phyloP scores from a whole-genome alignment of 2,113 vertebrate species.

The Labeo rohita region DNA sequence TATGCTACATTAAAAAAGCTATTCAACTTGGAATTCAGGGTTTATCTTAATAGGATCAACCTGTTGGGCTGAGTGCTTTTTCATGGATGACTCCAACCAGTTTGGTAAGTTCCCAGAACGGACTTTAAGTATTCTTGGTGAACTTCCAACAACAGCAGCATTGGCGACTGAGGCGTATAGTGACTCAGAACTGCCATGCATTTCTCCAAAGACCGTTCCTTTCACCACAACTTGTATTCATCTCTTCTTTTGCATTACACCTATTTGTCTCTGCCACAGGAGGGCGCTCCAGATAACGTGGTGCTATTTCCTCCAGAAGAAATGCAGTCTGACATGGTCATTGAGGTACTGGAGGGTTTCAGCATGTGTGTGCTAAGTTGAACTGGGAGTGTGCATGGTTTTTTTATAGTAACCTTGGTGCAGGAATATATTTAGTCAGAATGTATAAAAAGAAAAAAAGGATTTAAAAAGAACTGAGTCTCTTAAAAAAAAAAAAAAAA shows the following conservation, averaged over 20 bases:
- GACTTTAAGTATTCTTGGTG: slow-evolving; percentile 40
- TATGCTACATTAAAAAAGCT: background rate
- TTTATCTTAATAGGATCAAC: slow-evolving; percentile 71
- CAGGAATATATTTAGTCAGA: slow-evolving; percentile 21
- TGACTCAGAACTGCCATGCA: slow-evolving; percentile 22
- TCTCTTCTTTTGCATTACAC: slow-evolving; percentile 42
- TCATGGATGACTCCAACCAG: background rate
- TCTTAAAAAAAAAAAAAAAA: too few relatives aligned
- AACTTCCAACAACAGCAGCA: slow-evolving; percentile 25
- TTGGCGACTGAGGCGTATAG: background rate
- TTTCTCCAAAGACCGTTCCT: slow-evolving; percentile 5
- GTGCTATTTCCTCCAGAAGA: slow-evolving; percentile 73
- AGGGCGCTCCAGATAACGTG: slow-evolving; percentile 70
- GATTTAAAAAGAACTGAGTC: background rate
- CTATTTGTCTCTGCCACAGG: slow-evolving; percentile 74
- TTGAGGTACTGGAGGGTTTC: slow-evolving; percentile 36
- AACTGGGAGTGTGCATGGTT: slow-evolving; percentile 12
- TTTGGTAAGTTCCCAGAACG: background rate
- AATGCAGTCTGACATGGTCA: slow-evolving; percentile 55
- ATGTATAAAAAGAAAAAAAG: background rate
- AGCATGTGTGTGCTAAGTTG: slow-evolving; percentile 39
- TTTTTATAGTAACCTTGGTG: slow-evolving; percentile 10
- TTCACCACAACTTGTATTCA: slow-evolving; percentile 4
- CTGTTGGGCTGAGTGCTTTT: slow-evolving; percentile 48
- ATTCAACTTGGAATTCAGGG: slow-evolving; percentile 58